phyloP scores from a whole-genome alignment of 37 sponge, comb jelly and placozoan genomes.

The Cladorhizidae sp. region DNA sequence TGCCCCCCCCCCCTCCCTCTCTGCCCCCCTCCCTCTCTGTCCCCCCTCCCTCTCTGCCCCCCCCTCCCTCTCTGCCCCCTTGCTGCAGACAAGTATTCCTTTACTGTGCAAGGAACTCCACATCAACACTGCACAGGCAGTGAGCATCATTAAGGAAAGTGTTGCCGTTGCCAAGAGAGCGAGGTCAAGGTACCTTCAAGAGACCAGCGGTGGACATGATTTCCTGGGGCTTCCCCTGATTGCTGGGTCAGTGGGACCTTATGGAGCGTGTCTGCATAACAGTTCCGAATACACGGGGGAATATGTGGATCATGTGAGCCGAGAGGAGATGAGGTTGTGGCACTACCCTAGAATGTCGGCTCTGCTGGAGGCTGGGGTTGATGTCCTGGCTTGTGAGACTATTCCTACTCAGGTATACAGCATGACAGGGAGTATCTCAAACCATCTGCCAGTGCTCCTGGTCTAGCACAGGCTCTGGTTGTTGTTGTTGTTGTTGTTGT shows the following conservation, averaged over 20 bases:
- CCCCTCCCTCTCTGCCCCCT: too few relatives aligned
- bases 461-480: too few relatives aligned
- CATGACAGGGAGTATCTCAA: too few relatives aligned
- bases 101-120: constrained; percentile 50
- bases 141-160: constrained; percentile 50
- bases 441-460: too few relatives aligned
- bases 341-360: constrained; percentile 60
- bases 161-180: constrained; percentile 79
- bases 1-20: too few relatives aligned
- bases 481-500: too few relatives aligned
- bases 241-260: constrained; percentile 94
- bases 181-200: background rate
- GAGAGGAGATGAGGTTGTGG: constrained; percentile 70
- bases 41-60: background rate
- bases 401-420: constrained; percentile 52
- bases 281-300: constrained; percentile 81
- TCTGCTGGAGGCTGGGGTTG: constrained; percentile 59
- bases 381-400: constrained; percentile 85
- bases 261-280: constrained; percentile 83
- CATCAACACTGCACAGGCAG: constrained; percentile 38
- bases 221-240: constrained; percentile 34
- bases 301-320: constrained; percentile 79
- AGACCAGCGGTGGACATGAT: background rate
- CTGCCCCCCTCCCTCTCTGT: background rate
- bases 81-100: constrained; percentile 67